phyloP scores from a whole-genome alignment of 2,888 invertebrate species.

The Agrotis exclamationis region DNA sequence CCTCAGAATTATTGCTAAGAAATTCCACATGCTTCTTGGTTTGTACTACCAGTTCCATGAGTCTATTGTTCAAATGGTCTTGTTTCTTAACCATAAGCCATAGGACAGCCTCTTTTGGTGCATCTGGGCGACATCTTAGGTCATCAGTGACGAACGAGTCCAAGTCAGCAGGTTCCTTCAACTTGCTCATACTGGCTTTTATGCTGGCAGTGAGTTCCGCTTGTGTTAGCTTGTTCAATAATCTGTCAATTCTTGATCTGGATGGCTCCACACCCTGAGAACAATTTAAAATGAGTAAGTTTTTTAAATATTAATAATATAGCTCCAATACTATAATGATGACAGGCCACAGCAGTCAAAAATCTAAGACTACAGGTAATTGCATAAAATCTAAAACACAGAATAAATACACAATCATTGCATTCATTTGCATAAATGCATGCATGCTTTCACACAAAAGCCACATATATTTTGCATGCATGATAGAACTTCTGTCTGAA shows the following conservation, averaged over 20 bases:
- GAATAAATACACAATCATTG: not conserved
- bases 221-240: constrained; percentile 77
- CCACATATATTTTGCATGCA: constrained; percentile 22
- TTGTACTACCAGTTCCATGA: constrained; percentile 78
- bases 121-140: constrained; percentile 75
- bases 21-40: constrained; percentile 81
- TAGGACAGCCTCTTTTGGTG: constrained; percentile 79
- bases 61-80: constrained; percentile 80
- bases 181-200: constrained; percentile 72
- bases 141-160: constrained; percentile 79
- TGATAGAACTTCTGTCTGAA: no score
- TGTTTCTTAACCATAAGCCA: constrained; percentile 87
- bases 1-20: constrained; percentile 78
- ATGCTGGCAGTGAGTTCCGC: constrained; percentile 80
- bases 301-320: not conserved
- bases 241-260: constrained; percentile 75
- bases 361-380: not conserved
- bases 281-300: not conserved
- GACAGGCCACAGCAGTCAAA: not conserved
- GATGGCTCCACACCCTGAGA: constrained; percentile 39
- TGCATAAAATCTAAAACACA: constrained; percentile 7
- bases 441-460: not conserved
- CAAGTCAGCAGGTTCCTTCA: constrained; percentile 80
- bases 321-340: not conserved
- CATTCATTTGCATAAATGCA: no score